Percentiles rank a stretch among this genome's conserved stretches.
These are phyloP conservation scores for Onthophagus taurus DNA, from an alignment of 1,140 invertebrate species.

Conservation along the genomic window DNA sequence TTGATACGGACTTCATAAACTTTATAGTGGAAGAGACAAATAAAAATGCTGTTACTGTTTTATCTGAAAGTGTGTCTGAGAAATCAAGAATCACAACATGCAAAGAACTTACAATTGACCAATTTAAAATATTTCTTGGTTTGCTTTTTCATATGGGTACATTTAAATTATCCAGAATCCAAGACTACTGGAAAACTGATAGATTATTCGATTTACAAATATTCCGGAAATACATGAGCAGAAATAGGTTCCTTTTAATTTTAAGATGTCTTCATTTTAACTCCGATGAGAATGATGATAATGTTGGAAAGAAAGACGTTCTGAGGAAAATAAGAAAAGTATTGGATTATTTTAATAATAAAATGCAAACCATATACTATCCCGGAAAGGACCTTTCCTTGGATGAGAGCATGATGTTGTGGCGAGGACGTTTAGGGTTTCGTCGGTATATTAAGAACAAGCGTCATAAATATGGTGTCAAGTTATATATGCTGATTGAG, in stretches of 20 bases:
- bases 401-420: constrained; percentile 35
- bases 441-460: constrained; percentile 35
- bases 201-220: constrained; percentile 22
- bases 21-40: no score
- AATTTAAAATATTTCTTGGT: constrained; percentile 30
- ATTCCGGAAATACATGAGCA: constrained; percentile 26
- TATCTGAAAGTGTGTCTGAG: no score
- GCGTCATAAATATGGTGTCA: constrained; percentile 36
- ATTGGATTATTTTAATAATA: constrained; percentile 29
- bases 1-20: no score
- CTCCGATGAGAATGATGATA: constrained; percentile 14
- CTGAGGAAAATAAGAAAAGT: constrained; percentile 24
- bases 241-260: constrained; percentile 30
- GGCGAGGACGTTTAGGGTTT: constrained; percentile 33
- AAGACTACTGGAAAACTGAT: constrained; percentile 32
- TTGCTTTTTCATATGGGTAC: constrained; percentile 32
- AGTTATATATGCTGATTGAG: constrained; percentile 34
- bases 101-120: constrained; percentile 22
- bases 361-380: constrained; percentile 22
- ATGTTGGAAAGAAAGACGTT: constrained; percentile 8
- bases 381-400: constrained; percentile 29
- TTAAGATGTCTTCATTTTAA: constrained; percentile 27
- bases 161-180: constrained; percentile 23
- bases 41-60: no score
- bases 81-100: no score